Evolutionary conservation across 2,113 vertebrate genomes (phyloP), one percentile per base, ranked within the genome.

Genomic region (Phodopus roborovskii): DNA sequence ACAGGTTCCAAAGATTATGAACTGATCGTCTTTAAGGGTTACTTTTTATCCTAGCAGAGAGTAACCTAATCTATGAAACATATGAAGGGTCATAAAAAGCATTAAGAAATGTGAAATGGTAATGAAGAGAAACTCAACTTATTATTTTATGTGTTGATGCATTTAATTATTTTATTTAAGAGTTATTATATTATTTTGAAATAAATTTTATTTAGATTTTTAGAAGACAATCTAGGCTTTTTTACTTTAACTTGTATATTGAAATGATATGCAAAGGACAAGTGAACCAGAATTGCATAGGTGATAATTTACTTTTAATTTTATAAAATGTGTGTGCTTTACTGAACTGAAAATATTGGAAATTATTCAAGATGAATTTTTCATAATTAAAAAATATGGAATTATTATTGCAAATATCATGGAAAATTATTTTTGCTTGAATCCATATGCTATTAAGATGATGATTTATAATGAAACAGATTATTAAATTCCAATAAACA

Each of bases 381-480:
- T 1, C 3, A 48, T 94, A 92, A 83, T 88, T 89, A 33, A 50
- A 53, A 88, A 95, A 6, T 78, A 11, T 50, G 66, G 16, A 93
- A 71, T 79, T 84, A 20, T 50, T 33, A 58, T 45, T 93, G 26
- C 5, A 93, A 84, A 10, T 88, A 84, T 10, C 26, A 91, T 77
- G 20, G 86, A 92, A 92, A 93, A 96, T 84, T 7, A 95, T 50
- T 68, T 95, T 94, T 84, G 64, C 26, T 94, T 70, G 73, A 87
- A 90, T 73, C 42, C 33, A 70, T 73, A 90, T 84, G 11, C 33
- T 66, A 50, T 81, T 88, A 58, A 82, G 73, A 86, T 70, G 60
- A 62, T 82, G 24, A 9, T 81, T 84, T 85, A 79, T 71, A 82
- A 10, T 42, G 22, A 86, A 95, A 75, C 53, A 79, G 15, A 58